Evolutionary conservation across 2,888 invertebrate genomes (phyloP), one percentile per base, ranked within the genome.

Genomic region (Rotaria magnacalcarata): DNA sequence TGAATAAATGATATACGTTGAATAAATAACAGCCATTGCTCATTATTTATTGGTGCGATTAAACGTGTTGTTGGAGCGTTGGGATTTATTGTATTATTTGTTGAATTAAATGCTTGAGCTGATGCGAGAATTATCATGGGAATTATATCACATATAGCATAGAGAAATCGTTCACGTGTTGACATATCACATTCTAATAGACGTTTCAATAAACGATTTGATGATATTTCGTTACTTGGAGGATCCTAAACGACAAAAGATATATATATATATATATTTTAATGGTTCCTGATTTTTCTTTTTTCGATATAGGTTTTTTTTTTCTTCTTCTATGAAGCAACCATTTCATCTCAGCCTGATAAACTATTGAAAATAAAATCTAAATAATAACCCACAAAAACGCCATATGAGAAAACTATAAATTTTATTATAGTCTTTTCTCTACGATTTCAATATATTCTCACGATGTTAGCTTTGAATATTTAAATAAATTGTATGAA

Each of bases 151-250:
- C 80, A 47, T 43, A 80, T 47, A n/a, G 43, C 43, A 14, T n/a
- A 80, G 14, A 80, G 47, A 80, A 80, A 80, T 24, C 80, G 80
- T 47, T 80, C 80, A 47, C 80, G 80, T 47, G 47, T 80, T 24
- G 47, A 43, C 47, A 80, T 47, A 47, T 80, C 80, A 80, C 47
- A 80, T n/a, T 80, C 47, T 14, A 80, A n/a, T 47, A 80, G n/a
- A 80, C 80, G 80, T 47, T 80, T 80, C n/a, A 80, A n/a, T 47
- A 80, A n/a, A 80, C 80, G 80, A 47, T 80, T 34, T 21, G 80
- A 80, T 47, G 80, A n/a, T 67, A 67, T 67, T 7, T 67, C 67
- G 34, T 67, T 67, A 34, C 19, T 19, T 16, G 34, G 2, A 14
- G 67, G 34, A 67, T 67, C 67, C 67, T 67, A 67, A 67, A 67